Percentiles rank a stretch among this genome's conserved stretches.
These are phyloP conservation scores for Conger conger DNA, from an alignment of 2,113 vertebrate genomes.

Conservation along the genomic window DNA sequence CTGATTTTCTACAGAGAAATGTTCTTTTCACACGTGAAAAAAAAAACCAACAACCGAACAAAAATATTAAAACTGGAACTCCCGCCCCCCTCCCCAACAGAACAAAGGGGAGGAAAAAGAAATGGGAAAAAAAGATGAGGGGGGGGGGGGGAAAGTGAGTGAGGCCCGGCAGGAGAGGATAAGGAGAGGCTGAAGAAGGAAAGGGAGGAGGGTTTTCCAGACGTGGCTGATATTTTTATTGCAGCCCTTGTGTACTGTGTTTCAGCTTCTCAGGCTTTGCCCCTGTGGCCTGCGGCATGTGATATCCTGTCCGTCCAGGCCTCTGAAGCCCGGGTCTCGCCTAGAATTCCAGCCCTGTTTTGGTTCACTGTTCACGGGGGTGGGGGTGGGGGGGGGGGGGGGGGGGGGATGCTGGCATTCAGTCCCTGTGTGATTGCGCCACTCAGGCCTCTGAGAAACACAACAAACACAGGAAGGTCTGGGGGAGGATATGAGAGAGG, in stretches of 20 bases:
- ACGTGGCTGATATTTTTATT: neutral
- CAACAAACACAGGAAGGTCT: neutral
- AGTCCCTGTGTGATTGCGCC: neutral
- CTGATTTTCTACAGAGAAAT: neutral
- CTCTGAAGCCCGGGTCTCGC: neutral
- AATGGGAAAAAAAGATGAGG: neutral
- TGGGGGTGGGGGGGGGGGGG: too few relatives aligned
- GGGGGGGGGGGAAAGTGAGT: neutral
- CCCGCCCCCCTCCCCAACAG: too few relatives aligned
- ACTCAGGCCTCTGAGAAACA: neutral
- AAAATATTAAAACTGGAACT: neutral
- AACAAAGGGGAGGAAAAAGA: conserved; percentile 18
- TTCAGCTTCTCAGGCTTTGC: neutral
- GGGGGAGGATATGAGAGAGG: neutral
- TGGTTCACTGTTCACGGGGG: neutral
- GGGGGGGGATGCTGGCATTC: neutral
- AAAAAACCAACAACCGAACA: neutral
- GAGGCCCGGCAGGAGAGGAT: conserved; percentile 18
- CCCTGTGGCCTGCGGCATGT: neutral
- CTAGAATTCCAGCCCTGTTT: neutral
- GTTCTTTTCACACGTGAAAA: neutral
- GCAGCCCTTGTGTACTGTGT: neutral
- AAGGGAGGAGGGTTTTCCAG: conserved; percentile 16
- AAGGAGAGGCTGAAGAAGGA: neutral
- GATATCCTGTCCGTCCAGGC: neutral